A percentile compares a stretch with the other conserved stretches of the same genome.
Evolutionary conservation across 2,888 invertebrate species (phyloP).

Genomic region (Leptinotarsa peninsularis): DNA sequence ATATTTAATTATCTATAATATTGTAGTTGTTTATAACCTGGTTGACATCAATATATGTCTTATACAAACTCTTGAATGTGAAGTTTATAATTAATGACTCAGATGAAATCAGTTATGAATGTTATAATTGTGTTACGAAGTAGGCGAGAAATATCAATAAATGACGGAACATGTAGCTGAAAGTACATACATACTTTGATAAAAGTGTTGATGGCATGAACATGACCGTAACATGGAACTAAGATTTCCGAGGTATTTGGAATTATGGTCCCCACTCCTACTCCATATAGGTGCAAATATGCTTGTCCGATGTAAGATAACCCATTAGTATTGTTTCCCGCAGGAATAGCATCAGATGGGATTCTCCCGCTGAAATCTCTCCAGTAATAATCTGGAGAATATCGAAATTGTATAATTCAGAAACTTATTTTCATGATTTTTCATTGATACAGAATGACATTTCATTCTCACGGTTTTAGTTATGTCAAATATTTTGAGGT

Average conservation of each 20-base stretch:
- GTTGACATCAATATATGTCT: too few species aligned
- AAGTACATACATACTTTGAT: slow-evolving; percentile 23
- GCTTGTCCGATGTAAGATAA: slow-evolving; percentile 27
- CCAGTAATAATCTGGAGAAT: slow-evolving; percentile 26
- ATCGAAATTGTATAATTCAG: too few species aligned
- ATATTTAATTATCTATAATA: too few species aligned
- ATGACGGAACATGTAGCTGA: background rate
- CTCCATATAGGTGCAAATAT: slow-evolving; percentile 19
- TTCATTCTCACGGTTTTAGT: too few species aligned
- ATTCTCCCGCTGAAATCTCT: slow-evolving; percentile 26
- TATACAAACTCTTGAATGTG: too few species aligned
- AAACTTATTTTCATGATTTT: too few species aligned
- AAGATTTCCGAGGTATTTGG: slow-evolving; percentile 17
- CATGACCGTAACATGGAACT: slow-evolving; percentile 26
- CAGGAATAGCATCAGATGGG: slow-evolving; percentile 26
- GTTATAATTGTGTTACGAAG: too few species aligned
- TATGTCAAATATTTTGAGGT: too few species aligned
- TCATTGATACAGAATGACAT: too few species aligned
- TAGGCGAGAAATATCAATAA: background rate
- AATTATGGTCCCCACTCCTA: slow-evolving; percentile 17
- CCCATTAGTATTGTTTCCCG: slow-evolving; percentile 4
- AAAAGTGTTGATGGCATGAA: background rate
- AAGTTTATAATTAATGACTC: too few species aligned
- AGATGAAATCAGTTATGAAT: too few species aligned
- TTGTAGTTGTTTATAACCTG: too few species aligned